Evolutionary conservation across 1,140 invertebrate genomes (phyloP).

Genomic region (Cherax destructor): DNA sequence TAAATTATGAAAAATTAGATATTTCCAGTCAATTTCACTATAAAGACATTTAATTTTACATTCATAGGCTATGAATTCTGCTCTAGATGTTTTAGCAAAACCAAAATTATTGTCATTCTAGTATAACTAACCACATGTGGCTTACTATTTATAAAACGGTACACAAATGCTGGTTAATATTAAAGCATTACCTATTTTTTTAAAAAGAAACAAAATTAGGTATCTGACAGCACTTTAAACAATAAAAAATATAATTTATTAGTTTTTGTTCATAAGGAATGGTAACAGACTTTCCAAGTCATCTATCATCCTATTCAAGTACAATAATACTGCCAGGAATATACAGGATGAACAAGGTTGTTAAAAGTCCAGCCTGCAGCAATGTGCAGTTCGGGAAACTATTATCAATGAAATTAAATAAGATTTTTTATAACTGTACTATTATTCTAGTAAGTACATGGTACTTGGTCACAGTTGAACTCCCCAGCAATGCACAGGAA

Average conservation of each 20-base stretch:
- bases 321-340: not conserved
- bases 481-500: conserved; percentile 15
- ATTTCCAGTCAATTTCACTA: no score
- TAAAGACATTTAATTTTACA: no score
- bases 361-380: not conserved
- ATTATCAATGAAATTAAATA: conserved; percentile 3
- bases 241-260: not conserved
- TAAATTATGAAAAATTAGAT: no score
- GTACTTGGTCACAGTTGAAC: conserved; percentile 38
- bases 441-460: conserved; percentile 36
- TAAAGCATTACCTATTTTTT: not conserved
- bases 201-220: not conserved
- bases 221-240: not conserved
- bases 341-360: not conserved
- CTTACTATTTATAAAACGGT: not conserved
- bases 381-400: conserved; percentile 25
- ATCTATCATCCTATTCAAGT: not conserved
- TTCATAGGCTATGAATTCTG: no score
- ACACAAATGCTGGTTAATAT: not conserved
- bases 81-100: not conserved
- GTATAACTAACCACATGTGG: not conserved
- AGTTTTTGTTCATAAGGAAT: conserved; percentile 15
- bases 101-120: not conserved
- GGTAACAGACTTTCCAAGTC: conserved; percentile 7
- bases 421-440: conserved; percentile 5